Base-by-base conservation (phyloP, 2,888 invertebrate species). In the Acanthococcus lagerstroemiae region DNA sequence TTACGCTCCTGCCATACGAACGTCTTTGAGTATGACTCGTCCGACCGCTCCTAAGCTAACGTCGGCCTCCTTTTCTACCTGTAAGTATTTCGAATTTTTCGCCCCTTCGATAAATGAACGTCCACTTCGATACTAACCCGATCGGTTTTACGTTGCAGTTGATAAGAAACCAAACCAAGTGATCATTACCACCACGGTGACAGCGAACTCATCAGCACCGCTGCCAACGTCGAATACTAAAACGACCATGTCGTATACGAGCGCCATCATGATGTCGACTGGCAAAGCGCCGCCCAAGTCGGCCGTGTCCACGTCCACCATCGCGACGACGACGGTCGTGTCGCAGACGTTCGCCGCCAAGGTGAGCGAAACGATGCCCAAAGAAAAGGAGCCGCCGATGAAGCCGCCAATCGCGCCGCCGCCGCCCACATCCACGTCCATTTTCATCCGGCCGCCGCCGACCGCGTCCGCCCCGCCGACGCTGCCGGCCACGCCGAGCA, bases 321-420 rank as follows among this genome's bases (percentile, higher is more conserved):
- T 48, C 5, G 58, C 68, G 48, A 56, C 66, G 21, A 26, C 56
- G 9, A 56, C 56, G n/a, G 66, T 66, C 2, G 66, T 56, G 19
- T 46, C 56, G 66, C 66, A 84, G 84, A 85, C 86, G 1, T 87
- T 87, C 77, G 87, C 87, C 19, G 86, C 86, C 66, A 87, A 87
- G 76, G 79, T 87, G 66, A 55, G 55, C 55, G 56, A 66, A 26
- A 27, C 74, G 68, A 73, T 48, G 74, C 60, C 73, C 73, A 71
- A 66, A 7, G 63, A 75, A 24, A 71, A 74, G 46, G 72, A 72
- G 45, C 71, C 70, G 4, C 67, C 73, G 48, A 71, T 72, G 45
- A 70, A 71, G 19, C 70, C 70, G 37, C 70, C 72, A 52, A 73
- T 71, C 48, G 65, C 68, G 22, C 69, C 70, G 24, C 69, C 71